phyloP scores from a whole-genome alignment of 2,888 invertebrate species.

The Meloe dianella region DNA sequence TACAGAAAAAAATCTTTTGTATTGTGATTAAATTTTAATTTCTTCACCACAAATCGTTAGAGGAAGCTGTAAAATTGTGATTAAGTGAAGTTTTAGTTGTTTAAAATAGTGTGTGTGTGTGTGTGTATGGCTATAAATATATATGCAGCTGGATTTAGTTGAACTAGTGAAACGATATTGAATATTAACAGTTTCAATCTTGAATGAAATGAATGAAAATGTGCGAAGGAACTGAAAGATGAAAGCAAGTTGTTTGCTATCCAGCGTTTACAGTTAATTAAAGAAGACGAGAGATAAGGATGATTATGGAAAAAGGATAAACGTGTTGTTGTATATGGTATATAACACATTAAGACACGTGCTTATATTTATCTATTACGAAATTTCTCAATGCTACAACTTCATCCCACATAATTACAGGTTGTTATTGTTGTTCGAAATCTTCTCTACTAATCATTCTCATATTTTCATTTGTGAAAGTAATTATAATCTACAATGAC shows the following conservation, averaged over 20 bases:
- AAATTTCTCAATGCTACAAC: neutral
- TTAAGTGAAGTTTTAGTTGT: neutral
- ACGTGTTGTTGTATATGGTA: neutral
- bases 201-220: constrained; percentile 9
- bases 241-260: constrained; percentile 5
- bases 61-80: constrained; percentile 1
- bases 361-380: neutral
- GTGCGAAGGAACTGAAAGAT: constrained; percentile 5
- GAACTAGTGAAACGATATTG: neutral
- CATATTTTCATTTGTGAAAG: neutral
- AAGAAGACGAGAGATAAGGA: constrained; percentile 4
- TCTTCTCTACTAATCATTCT: neutral
- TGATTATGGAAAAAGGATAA: neutral
- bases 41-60: neutral
- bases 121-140: neutral
- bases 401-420: neutral
- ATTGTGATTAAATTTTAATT: neutral
- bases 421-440: neutral
- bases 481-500: neutral
- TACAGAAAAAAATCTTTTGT: too few relatives aligned
- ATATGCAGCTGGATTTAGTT: neutral
- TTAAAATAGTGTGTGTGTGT: neutral
- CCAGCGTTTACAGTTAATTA: constrained; percentile 12
- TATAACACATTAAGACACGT: neutral
- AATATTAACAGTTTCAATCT: neutral